Percentiles rank a stretch among this genome's conserved stretches.
Conservation (phyloP, 2,113 vertebrate genomes). For the Alouatta palliata region DNA sequence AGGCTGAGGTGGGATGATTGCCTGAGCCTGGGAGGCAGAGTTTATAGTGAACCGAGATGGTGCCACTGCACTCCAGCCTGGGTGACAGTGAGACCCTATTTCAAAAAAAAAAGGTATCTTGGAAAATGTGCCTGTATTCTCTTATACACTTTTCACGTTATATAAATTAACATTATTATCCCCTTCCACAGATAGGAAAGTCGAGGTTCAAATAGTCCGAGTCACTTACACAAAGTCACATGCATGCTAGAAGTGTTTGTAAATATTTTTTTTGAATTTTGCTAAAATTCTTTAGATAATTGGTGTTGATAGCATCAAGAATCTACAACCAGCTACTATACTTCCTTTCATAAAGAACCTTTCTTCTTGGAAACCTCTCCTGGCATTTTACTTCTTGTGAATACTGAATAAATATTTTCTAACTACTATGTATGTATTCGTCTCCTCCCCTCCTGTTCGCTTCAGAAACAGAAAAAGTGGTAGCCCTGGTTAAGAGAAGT, state of each 20-base stretch:
- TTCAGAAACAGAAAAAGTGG: not conserved
- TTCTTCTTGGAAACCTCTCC: not conserved
- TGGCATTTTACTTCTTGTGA: not conserved
- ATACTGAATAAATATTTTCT: slow-evolving; percentile 28
- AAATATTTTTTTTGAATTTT: not conserved
- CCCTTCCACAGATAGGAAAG: not conserved
- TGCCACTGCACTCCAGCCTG: too few relatives aligned
- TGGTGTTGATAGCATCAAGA: slow-evolving; percentile 20
- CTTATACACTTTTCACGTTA: not conserved
- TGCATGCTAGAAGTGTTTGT: not conserved
- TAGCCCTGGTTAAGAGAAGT: not conserved
- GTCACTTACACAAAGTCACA: not conserved
- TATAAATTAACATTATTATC: not conserved
- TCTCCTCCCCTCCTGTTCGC: not conserved
- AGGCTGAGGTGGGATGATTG: too few relatives aligned
- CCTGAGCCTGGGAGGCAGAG: too few relatives aligned
- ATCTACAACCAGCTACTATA: not conserved
- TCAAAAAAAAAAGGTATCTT: not conserved
- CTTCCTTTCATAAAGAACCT: not conserved
- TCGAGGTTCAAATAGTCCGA: not conserved
- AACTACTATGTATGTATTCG: not conserved
- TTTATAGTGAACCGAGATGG: too few relatives aligned
- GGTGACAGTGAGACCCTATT: too few relatives aligned
- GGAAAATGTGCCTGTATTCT: not conserved
- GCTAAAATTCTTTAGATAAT: not conserved